These are phyloP conservation scores for Chaetophractus vellerosus DNA, from an alignment of 2,797 vertebrate genomes.

Conservation along the genomic window DNA sequence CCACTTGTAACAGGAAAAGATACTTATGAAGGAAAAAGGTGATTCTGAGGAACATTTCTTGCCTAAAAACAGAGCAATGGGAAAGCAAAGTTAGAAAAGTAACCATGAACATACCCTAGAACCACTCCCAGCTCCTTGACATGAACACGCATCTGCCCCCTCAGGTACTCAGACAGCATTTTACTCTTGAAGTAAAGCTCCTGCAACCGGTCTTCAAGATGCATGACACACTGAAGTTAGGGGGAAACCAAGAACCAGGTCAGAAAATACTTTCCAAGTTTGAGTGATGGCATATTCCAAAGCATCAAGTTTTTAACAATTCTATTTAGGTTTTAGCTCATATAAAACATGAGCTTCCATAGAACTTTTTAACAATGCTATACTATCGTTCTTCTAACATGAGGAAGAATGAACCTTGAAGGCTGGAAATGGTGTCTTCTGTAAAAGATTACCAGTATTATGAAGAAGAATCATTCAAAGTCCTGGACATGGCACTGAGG, in stretches of 20 bases:
- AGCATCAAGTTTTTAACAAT: constrained; percentile 29
- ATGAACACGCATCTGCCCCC: constrained; percentile 98
- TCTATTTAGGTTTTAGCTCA: constrained; percentile 49
- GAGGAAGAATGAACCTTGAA: constrained; percentile 35
- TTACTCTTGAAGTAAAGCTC: constrained; percentile 99
- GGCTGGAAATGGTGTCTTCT: not conserved
- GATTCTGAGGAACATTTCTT: constrained; percentile 24
- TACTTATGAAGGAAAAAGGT: not conserved
- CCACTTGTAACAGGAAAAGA: constrained; percentile 38
- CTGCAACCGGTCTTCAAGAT: constrained; percentile 98
- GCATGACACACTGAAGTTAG: constrained; percentile 96
- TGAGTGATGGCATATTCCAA: constrained; percentile 48
- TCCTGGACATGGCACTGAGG: not conserved
- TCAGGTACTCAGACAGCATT: constrained; percentile 98
- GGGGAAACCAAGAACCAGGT: constrained; percentile 59
- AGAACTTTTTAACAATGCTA: constrained; percentile 16
- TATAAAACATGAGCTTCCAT: constrained; percentile 21
- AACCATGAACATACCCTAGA: constrained; percentile 93
- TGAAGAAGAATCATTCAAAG: constrained; percentile 16
- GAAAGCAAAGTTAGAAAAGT: constrained; percentile 46
- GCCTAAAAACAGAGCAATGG: not conserved
- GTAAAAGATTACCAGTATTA: constrained; percentile 30
- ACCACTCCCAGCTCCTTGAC: constrained; percentile 98
- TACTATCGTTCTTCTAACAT: constrained; percentile 22
- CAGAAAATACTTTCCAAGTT: constrained; percentile 34